A percentile compares a stretch with the other conserved stretches of the same genome.
phyloP scores from a whole-genome alignment of 64 coral and sea anemone species.

The Platygyra sinensis region DNA sequence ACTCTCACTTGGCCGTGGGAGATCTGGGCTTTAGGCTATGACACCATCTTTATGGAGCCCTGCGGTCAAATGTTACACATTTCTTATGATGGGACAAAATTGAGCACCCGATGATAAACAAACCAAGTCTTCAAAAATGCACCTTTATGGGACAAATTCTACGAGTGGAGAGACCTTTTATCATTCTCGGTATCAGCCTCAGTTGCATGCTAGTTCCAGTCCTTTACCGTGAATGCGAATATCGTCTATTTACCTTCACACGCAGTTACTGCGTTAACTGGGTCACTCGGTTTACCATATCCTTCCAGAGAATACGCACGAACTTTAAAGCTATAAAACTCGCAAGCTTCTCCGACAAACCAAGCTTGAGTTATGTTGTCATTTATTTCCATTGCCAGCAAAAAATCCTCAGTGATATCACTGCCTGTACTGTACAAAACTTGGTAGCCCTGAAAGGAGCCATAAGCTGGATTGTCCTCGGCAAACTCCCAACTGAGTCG shows the following conservation, averaged over 20 bases:
- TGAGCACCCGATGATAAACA: too few species aligned
- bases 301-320: conserved; percentile 16
- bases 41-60: too few species aligned
- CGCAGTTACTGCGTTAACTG: background rate
- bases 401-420: background rate
- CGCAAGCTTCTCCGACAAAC: background rate
- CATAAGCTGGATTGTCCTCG: conserved; percentile 5
- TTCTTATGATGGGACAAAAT: too few species aligned
- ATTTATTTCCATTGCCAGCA: background rate
- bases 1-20: too few species aligned
- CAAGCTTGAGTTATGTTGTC: conserved; percentile 7
- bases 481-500: background rate
- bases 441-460: conserved; percentile 32
- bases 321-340: conserved; percentile 5
- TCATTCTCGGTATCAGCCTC: too few species aligned
- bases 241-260: conserved; percentile 13
- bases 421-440: background rate
- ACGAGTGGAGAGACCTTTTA: too few species aligned
- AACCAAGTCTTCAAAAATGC: too few species aligned
- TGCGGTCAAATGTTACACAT: too few species aligned
- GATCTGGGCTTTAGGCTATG: too few species aligned
- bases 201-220: too few species aligned
- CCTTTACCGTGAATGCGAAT: background rate
- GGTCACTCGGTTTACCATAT: conserved; percentile 22
- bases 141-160: too few species aligned